These are phyloP conservation scores for Hydriomena furcata DNA, from an alignment of 2,888 invertebrate species.

Conservation along the genomic window DNA sequence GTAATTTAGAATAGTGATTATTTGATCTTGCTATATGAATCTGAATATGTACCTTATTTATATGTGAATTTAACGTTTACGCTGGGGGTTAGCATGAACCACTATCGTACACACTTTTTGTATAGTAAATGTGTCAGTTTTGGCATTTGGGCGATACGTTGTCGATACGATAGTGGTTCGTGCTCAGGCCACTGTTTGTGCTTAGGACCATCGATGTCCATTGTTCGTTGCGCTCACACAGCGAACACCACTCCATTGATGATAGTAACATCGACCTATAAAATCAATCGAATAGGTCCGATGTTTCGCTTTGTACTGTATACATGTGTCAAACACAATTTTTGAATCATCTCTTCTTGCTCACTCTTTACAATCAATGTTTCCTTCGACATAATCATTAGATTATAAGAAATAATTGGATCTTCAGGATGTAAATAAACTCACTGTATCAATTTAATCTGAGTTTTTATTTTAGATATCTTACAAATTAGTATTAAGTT, in stretches of 20 bases:
- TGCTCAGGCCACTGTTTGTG: too few species aligned
- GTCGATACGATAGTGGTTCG: too few species aligned
- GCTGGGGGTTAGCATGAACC: too few species aligned
- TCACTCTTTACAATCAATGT: conserved; percentile 29
- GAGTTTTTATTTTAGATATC: conserved; percentile 26
- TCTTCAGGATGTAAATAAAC: conserved; percentile 67
- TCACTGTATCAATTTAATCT: conserved; percentile 39
- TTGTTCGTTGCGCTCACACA: background rate
- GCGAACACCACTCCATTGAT: background rate
- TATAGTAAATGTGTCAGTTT: too few species aligned
- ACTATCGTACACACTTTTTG: too few species aligned
- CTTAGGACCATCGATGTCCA: conserved; percentile 1
- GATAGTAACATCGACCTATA: background rate
- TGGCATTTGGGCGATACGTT: too few species aligned
- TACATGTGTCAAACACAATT: conserved; percentile 34
- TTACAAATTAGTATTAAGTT: conserved; percentile 5
- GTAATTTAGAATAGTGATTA: conserved; percentile 43
- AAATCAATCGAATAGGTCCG: background rate
- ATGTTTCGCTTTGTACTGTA: conserved; percentile 13
- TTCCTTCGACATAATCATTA: conserved; percentile 34
- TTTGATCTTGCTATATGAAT: conserved; percentile 61
- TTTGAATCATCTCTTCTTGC: conserved; percentile 23
- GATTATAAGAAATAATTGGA: conserved; percentile 28
- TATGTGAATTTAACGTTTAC: conserved; percentile 23
- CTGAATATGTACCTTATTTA: conserved; percentile 60